These are phyloP conservation scores for Julus scanicus DNA, from an alignment of 2,888 invertebrate species.

Conservation along the genomic window DNA sequence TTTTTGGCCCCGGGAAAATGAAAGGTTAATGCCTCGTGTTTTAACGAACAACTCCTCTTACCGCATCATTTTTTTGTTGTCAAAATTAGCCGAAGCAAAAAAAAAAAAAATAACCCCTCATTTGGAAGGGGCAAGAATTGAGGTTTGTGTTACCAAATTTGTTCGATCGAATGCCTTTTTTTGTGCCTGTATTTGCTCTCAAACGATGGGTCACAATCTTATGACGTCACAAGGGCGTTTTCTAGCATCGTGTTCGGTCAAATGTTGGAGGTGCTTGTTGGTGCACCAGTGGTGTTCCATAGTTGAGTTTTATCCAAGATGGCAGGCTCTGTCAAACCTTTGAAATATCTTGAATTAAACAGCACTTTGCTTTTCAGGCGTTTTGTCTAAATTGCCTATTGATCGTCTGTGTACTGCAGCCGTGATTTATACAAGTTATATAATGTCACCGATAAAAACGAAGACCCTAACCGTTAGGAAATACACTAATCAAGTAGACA, in stretches of 20 bases:
- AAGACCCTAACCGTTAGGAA: too few relatives aligned
- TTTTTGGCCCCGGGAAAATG: neutral
- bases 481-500: too few relatives aligned
- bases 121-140: neutral
- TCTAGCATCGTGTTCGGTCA: neutral
- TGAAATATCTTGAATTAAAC: too few relatives aligned
- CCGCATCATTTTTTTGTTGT: neutral
- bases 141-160: neutral
- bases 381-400: too few relatives aligned
- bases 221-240: neutral
- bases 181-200: neutral
- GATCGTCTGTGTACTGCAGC: too few relatives aligned
- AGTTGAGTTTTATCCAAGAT: too few relatives aligned
- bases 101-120: neutral
- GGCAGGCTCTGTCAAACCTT: too few relatives aligned
- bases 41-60: conserved; percentile 1
- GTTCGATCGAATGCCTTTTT: neutral
- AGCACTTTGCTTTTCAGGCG: too few relatives aligned
- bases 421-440: too few relatives aligned
- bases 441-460: too few relatives aligned
- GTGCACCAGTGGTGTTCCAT: neutral
- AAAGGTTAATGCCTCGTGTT: conserved; percentile 1
- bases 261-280: neutral
- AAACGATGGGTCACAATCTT: neutral
- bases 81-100: neutral